A percentile compares a stretch with the other conserved stretches of the same genome.
Conservation (phyloP, 2,888 invertebrate species). For the Drosophila meridionalis region DNA sequence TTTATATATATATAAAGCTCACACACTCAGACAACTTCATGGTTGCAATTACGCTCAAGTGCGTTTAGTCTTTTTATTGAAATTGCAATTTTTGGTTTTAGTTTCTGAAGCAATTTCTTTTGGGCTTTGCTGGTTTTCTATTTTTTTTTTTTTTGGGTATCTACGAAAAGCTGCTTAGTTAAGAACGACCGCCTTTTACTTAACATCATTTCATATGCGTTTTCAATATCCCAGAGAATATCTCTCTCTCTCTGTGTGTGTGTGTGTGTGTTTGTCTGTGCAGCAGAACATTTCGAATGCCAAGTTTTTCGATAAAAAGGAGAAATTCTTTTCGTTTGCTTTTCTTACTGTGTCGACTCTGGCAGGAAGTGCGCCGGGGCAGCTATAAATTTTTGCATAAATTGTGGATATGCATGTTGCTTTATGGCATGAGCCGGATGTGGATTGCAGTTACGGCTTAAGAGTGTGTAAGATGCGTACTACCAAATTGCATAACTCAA, state of each 20-base stretch:
- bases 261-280: conserved; percentile 30
- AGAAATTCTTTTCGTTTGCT: conserved; percentile 51
- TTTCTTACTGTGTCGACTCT: conserved; percentile 28
- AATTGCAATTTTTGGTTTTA: conserved; percentile 63
- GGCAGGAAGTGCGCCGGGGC: conserved; percentile 65
- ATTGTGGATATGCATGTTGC: conserved; percentile 59
- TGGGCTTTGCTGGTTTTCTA: conserved; percentile 15
- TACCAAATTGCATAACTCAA: conserved; percentile 63
- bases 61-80: conserved; percentile 74
- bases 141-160: conserved; percentile 5
- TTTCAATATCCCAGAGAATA: conserved; percentile 52
- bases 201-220: conserved; percentile 54
- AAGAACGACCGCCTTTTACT: conserved; percentile 67
- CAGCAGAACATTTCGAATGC: conserved; percentile 54
- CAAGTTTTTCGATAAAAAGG: conserved; percentile 73
- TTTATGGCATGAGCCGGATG: conserved; percentile 70
- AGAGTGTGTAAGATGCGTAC: conserved; percentile 61
- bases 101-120: conserved; percentile 27
- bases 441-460: conserved; percentile 64
- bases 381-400: conserved; percentile 75
- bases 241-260: conserved; percentile 13
- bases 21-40: conserved; percentile 35
- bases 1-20: not conserved
- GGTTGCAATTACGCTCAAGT: conserved; percentile 78
- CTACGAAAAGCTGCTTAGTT: conserved; percentile 60